phyloP scores from a whole-genome alignment of 2,888 invertebrate genomes.

The Trachelus troglodyta region DNA sequence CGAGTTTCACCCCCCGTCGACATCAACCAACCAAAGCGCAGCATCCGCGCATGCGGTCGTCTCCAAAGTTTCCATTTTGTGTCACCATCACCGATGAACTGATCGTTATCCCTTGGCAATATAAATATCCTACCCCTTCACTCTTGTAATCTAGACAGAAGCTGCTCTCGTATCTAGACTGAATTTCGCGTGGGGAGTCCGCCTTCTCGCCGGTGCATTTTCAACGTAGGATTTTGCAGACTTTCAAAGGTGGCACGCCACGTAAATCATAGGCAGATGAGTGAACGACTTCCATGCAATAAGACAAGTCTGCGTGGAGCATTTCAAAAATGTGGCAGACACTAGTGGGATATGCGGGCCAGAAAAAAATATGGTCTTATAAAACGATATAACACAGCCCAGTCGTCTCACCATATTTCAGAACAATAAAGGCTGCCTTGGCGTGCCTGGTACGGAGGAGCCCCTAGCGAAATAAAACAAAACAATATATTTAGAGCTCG shows the following conservation, averaged over 20 bases:
- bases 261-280: neutral
- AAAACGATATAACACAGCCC: conserved; percentile 17
- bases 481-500: conserved; percentile 50
- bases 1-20: conserved; percentile 42
- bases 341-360: neutral
- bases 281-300: neutral
- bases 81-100: conserved; percentile 16
- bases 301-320: neutral
- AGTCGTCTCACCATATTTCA: conserved; percentile 40
- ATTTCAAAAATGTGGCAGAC: neutral
- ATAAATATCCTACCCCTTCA: neutral
- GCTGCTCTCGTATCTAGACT: neutral
- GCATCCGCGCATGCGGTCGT: conserved; percentile 63
- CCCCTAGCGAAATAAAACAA: conserved; percentile 54
- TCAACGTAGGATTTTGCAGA: neutral
- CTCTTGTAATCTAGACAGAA: neutral
- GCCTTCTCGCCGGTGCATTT: neutral
- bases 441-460: conserved; percentile 50
- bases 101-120: neutral
- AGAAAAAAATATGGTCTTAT: conserved; percentile 12
- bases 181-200: neutral
- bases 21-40: conserved; percentile 58
- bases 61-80: conserved; percentile 46
- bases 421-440: conserved; percentile 40
- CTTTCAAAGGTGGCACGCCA: neutral